Conservation (phyloP, 2,888 invertebrate species). For the Hyposoter didymator region DNA sequence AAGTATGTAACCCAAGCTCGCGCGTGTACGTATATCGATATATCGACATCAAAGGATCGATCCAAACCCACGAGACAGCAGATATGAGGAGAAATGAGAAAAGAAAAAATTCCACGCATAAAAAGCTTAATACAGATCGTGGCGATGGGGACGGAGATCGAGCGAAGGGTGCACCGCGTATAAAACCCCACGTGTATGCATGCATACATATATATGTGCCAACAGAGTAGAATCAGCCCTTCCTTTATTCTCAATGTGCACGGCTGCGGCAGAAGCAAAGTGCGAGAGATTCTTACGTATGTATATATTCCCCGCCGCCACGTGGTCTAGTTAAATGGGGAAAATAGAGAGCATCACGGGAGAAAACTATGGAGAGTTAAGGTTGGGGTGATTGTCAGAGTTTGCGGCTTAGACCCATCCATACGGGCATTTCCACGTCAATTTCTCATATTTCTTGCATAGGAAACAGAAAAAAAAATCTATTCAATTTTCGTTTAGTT, state of each 20-base stretch:
- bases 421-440: constrained; percentile 15
- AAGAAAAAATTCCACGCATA: constrained; percentile 57
- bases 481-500: not conserved
- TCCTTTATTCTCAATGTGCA: constrained; percentile 60
- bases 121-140: constrained; percentile 59
- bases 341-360: constrained; percentile 56
- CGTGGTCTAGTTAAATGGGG: constrained; percentile 69
- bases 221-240: constrained; percentile 57
- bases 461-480: not conserved
- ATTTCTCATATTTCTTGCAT: constrained; percentile 14
- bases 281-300: constrained; percentile 27
- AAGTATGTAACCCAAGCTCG: constrained; percentile 32
- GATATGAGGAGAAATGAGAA: constrained; percentile 45
- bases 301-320: constrained; percentile 48
- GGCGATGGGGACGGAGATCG: constrained; percentile 53
- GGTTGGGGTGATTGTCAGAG: constrained; percentile 38
- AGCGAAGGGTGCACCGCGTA: constrained; percentile 44
- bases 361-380: constrained; percentile 45
- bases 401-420: constrained; percentile 18
- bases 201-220: not conserved
- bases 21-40: constrained; percentile 46
- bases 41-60: constrained; percentile 63
- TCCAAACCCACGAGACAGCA: constrained; percentile 43
- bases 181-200: constrained; percentile 32
- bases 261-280: constrained; percentile 56